Conservation (phyloP, 2,888 invertebrate species). For the Campaea margaritaria region DNA sequence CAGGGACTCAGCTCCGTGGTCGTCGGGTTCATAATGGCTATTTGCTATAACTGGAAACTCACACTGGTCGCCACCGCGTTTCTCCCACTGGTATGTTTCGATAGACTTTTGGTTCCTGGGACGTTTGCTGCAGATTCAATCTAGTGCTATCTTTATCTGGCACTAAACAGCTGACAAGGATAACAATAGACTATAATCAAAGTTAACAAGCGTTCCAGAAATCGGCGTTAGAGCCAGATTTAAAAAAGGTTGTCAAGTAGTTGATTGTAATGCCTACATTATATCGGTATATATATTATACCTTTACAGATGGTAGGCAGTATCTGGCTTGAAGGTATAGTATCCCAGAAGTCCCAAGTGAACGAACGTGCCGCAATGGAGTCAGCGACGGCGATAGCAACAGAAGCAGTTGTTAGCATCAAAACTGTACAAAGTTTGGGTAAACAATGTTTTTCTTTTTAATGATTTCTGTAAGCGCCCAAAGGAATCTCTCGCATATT, state of each 20-base stretch:
- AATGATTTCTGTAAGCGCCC: too few species aligned
- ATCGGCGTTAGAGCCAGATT: too few species aligned
- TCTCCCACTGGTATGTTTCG: conserved; percentile 82
- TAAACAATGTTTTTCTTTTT: conserved; percentile 45
- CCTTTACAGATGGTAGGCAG: conserved; percentile 81
- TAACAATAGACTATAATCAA: too few species aligned
- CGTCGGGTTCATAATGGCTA: conserved; percentile 84
- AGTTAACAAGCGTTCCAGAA: too few species aligned
- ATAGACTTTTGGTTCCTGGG: too few species aligned
- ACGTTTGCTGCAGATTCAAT: too few species aligned
- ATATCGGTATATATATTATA: too few species aligned
- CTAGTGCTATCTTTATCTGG: too few species aligned
- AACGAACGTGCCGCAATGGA: conserved; percentile 87
- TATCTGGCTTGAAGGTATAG: conserved; percentile 86
- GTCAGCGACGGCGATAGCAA: conserved; percentile 87
- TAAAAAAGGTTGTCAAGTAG: too few species aligned
- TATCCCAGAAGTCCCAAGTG: conserved; percentile 85
- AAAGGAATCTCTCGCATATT: too few species aligned
- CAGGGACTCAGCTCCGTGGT: conserved; percentile 86
- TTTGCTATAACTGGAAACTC: conserved; percentile 86
- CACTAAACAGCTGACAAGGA: too few species aligned
- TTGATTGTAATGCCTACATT: too few species aligned
- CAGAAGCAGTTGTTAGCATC: conserved; percentile 88
- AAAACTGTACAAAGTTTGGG: conserved; percentile 88
- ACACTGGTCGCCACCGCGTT: conserved; percentile 86